These are phyloP conservation scores for Malurus alboscapulatus DNA, from an alignment of 2,113 vertebrate genomes.

Conservation along the genomic window DNA sequence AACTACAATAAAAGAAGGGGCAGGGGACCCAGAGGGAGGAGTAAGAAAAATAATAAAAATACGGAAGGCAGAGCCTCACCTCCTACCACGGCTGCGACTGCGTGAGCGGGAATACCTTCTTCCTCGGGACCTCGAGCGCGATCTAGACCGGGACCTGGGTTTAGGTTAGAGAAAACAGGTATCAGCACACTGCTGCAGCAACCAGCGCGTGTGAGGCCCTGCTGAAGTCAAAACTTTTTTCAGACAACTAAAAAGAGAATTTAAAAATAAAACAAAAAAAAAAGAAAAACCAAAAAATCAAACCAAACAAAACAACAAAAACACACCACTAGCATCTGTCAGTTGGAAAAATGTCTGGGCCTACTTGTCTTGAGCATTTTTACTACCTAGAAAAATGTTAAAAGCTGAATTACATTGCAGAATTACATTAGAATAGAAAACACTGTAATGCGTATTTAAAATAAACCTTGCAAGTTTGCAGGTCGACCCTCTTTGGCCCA, in stretches of 20 bases:
- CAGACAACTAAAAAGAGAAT: conserved; percentile 70
- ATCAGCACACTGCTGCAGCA: conserved; percentile 43
- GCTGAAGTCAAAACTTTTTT: conserved; percentile 74
- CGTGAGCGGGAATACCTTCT: conserved; percentile 82
- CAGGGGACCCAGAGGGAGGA: rapidly evolving
- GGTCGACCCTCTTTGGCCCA: conserved; percentile 95
- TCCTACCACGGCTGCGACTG: conserved; percentile 84
- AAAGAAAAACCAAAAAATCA: not conserved
- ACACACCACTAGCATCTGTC: conserved; percentile 61
- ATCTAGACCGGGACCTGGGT: conserved; percentile 83
- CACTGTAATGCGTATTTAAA: conserved; percentile 92
- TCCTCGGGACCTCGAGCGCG: conserved; percentile 82
- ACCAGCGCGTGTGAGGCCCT: conserved; percentile 49
- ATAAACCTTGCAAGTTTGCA: conserved; percentile 97
- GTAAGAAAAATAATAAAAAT: rapidly evolving
- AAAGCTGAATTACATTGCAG: conserved; percentile 81
- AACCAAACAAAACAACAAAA: not conserved
- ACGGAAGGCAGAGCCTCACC: conserved; percentile 14
- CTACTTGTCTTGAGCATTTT: conserved; percentile 71
- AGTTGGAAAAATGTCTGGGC: conserved; percentile 48
- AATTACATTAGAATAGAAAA: conserved; percentile 84
- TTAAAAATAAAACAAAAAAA: not conserved
- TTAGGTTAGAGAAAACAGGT: conserved; percentile 70
- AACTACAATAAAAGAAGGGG: rapidly evolving
- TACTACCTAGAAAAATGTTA: conserved; percentile 84